Evolutionary conservation across 2,797 vertebrate species (phyloP).

Genomic region (Channallabes apus): DNA sequence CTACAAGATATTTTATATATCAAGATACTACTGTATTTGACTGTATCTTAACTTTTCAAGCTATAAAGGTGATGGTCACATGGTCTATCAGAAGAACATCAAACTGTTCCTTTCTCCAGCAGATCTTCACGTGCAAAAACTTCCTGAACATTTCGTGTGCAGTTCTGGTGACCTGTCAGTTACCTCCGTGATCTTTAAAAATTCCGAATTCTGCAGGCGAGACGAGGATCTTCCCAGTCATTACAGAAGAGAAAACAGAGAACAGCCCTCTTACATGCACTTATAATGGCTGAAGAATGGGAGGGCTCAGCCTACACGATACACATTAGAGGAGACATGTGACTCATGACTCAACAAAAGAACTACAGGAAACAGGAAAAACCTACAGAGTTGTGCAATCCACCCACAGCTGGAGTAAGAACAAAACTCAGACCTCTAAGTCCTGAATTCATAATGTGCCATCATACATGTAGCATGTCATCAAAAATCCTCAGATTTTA

Average conservation of each 20-base stretch:
- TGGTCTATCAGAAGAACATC: conserved; percentile 67
- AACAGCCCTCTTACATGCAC: background rate
- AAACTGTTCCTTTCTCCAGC: conserved; percentile 60
- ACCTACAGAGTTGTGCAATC: background rate
- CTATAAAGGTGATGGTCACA: conserved; percentile 60
- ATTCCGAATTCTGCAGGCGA: conserved; percentile 53
- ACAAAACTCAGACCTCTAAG: too few species aligned
- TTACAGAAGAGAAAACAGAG: conserved; percentile 21
- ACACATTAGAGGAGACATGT: background rate
- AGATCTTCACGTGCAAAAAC: conserved; percentile 48
- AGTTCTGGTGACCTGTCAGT: background rate
- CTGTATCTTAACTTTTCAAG: too few species aligned
- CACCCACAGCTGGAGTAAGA: background rate
- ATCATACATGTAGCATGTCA: too few species aligned
- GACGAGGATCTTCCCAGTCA: conserved; percentile 54
- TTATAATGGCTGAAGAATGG: conserved; percentile 4
- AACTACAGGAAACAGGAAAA: background rate
- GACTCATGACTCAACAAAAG: background rate
- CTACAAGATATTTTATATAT: background rate
- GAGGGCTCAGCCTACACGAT: background rate
- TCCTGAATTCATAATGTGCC: too few species aligned
- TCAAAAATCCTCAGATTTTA: too few species aligned
- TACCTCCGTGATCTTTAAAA: conserved; percentile 22
- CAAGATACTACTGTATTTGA: too few species aligned
- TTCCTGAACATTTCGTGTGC: background rate